A percentile compares a stretch with the other conserved stretches of the same genome.
phyloP scores from a whole-genome alignment of 2,888 invertebrate genomes.

The Cryptosula pallasiana region DNA sequence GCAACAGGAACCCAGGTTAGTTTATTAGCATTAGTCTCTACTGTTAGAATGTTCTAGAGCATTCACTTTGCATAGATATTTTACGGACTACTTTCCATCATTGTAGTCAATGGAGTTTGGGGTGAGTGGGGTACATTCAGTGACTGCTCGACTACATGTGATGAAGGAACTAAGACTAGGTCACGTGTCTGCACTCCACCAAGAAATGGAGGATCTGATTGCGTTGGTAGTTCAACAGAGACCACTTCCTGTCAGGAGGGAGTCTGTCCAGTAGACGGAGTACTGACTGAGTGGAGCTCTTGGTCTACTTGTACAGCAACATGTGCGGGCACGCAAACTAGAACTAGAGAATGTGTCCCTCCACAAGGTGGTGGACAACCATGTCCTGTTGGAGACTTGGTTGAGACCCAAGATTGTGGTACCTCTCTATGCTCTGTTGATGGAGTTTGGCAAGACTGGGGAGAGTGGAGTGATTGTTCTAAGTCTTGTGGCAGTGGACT shows the following conservation, averaged over 20 bases:
- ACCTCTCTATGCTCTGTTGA: neutral
- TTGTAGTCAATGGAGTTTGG: conserved; percentile 5
- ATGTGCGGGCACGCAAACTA: conserved; percentile 2
- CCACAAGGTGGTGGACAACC: conserved; percentile 14
- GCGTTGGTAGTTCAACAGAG: neutral
- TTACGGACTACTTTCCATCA: no score
- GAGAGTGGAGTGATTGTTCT: neutral
- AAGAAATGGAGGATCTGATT: neutral
- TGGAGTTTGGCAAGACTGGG: conserved; percentile 8
- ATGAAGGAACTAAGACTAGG: neutral
- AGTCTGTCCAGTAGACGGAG: neutral
- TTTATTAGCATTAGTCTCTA: no score
- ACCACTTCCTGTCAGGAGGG: neutral
- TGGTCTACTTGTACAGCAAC: conserved; percentile 23
- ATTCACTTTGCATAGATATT: no score
- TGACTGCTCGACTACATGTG: conserved; percentile 5
- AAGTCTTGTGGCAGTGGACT: neutral
- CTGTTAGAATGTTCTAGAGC: no score
- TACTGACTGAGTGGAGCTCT: conserved; percentile 7
- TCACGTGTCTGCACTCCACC: neutral
- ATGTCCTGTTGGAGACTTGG: neutral
- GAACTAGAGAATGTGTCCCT: conserved; percentile 13
- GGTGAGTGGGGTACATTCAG: neutral
- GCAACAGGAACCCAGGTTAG: conserved; percentile 5
- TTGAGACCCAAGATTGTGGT: neutral